Evolutionary conservation across 2,113 vertebrate genomes (phyloP), one percentile per base, ranked within the genome.

Genomic region (Urocitellus parryii): DNA sequence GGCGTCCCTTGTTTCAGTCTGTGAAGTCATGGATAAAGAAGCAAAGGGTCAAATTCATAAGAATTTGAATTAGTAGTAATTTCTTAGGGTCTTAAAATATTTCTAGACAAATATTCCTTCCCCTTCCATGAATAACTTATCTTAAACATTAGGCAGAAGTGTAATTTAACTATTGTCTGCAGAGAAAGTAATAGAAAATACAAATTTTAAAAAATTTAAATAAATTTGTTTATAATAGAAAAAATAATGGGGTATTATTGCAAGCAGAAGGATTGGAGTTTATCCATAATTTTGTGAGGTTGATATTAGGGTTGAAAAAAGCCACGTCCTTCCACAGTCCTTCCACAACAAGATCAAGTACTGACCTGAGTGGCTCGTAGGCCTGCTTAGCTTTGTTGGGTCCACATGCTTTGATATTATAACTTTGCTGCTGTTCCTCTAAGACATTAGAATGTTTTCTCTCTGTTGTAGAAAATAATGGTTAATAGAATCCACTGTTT

Each of bases 41-140:
- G 48, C 22, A 56, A 77, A 94, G 77, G 8, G 67, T 89, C 39
- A 92, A 17, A 72, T 86, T 92, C 68, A 80, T 5, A 13, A 94
- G 83, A 92, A 80, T 95, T 88, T 93, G 58, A 93, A 63, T 53
- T 37, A 94, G 27, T 82, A 72, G n/a, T 93, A 76, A 83, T 94
- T 90, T 80, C 34, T 90, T 73, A 88, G 2, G 51, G 58, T 67
- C 73, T 48, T 89, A 61, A 87, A 87, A 25, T 34, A 58, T 87
- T 93, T 96, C 95, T 82, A 7, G 63, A 51, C 16, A 85, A 63
- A 95, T 80, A 85, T 24, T 22, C 22, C 1, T 32, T 5, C 17
- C 3, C 3, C 12, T 18, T 18, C 42, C 18, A 78, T 82, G 39
- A 32, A 27, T 85, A n/a, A 12, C 8, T 58, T 73, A 8, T 94